Conservation (phyloP, 1,140 invertebrate genomes). For the Ceratina australensis region DNA sequence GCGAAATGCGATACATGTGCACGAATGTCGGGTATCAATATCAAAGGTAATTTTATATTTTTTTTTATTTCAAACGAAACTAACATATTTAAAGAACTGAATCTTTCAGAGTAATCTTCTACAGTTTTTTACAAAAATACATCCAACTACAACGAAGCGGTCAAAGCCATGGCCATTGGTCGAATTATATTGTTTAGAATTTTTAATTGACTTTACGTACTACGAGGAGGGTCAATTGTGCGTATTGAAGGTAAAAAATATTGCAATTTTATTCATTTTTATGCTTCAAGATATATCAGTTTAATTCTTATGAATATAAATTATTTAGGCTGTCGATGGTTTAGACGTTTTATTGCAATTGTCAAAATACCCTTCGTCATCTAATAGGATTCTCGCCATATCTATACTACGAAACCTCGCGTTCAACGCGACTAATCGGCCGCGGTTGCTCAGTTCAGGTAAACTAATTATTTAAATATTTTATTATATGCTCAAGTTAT, state of each 20-base stretch:
- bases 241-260: constrained; percentile 71
- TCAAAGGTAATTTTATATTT: constrained; percentile 75
- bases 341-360: constrained; percentile 72
- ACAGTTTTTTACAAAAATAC: constrained; percentile 72
- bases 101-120: constrained; percentile 72
- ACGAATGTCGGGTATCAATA: constrained; percentile 79
- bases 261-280: not conserved
- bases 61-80: not conserved
- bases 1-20: constrained; percentile 76
- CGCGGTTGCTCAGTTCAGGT: constrained; percentile 71
- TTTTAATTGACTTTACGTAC: constrained; percentile 76
- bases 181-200: constrained; percentile 74
- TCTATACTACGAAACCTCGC: constrained; percentile 73
- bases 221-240: constrained; percentile 75
- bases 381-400: constrained; percentile 69
- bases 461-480: constrained; percentile 9
- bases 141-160: constrained; percentile 70
- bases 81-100: not conserved
- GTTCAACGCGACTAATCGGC: constrained; percentile 70
- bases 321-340: constrained; percentile 67
- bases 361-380: constrained; percentile 62
- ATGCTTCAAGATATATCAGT: not conserved
- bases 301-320: not conserved
- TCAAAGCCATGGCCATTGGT: constrained; percentile 71
- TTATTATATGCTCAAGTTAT: not conserved